These are phyloP conservation scores for Sparidentex hasta DNA, from an alignment of 2,797 vertebrate species.

Conservation along the genomic window DNA sequence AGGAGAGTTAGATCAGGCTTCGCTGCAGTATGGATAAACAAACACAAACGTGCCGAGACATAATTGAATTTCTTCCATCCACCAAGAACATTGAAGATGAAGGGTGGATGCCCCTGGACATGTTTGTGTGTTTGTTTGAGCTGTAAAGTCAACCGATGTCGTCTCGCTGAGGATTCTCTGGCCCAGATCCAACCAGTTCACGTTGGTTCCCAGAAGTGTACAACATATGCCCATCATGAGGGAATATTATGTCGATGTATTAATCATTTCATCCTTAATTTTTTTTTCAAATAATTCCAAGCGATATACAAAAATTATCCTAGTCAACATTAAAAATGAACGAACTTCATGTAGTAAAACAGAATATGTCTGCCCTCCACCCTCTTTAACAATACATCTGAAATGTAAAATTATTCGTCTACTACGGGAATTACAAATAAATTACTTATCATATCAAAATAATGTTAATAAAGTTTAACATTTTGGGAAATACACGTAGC, in stretches of 20 bases:
- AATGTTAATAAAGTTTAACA: background rate
- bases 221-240: constrained; percentile 4
- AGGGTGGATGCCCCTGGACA: constrained; percentile 56
- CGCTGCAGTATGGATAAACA: constrained; percentile 74
- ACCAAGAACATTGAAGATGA: constrained; percentile 56
- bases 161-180: constrained; percentile 37
- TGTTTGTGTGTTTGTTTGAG: constrained; percentile 62
- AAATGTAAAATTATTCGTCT: background rate
- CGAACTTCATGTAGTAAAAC: background rate
- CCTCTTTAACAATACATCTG: background rate
- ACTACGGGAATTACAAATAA: background rate
- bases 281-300: background rate
- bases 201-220: constrained; percentile 13
- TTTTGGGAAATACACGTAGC: background rate
- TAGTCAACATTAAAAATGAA: background rate
- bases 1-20: constrained; percentile 70
- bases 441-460: background rate
- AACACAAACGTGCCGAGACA: constrained; percentile 72
- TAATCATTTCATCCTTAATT: background rate
- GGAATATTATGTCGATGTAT: background rate
- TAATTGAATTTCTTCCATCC: constrained; percentile 78
- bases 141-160: constrained; percentile 59
- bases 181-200: constrained; percentile 34
- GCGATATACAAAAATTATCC: background rate
- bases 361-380: background rate